phyloP scores from a whole-genome alignment of 2,888 invertebrate genomes.

The Girardia tigrina region DNA sequence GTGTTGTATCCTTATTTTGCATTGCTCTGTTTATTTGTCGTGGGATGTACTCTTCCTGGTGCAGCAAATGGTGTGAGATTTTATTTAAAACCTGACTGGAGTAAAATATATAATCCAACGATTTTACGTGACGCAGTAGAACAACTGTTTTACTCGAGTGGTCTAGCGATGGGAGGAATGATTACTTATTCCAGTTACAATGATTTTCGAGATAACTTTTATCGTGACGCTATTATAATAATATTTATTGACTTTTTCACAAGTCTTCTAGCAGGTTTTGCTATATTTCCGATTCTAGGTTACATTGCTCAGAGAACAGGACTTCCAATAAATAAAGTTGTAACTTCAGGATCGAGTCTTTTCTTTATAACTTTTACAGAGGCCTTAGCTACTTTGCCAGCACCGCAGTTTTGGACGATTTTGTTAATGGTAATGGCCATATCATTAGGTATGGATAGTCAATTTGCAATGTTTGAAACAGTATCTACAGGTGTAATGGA shows the following conservation, averaged over 20 bases:
- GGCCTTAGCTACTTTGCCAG: background rate
- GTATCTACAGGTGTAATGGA: background rate
- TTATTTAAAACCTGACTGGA: background rate
- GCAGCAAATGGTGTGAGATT: background rate
- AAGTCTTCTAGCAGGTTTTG: background rate
- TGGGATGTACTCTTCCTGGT: background rate
- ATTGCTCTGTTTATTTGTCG: background rate
- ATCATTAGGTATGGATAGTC: background rate
- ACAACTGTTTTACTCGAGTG: background rate
- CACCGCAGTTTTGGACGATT: background rate
- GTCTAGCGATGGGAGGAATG: conserved; percentile 1
- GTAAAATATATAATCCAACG: background rate
- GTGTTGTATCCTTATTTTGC: conserved; percentile 1
- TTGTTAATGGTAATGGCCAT: conserved; percentile 11
- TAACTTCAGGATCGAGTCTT: background rate
- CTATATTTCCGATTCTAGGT: background rate
- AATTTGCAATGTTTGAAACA: conserved; percentile 11
- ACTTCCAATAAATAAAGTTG: background rate
- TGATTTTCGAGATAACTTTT: background rate
- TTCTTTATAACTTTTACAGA: background rate
- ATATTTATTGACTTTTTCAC: background rate
- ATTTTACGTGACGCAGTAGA: background rate
- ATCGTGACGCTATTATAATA: background rate
- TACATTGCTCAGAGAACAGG: conserved; percentile 1
- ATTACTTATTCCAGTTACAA: background rate